Base-by-base conservation (phyloP, 2,797 vertebrate genomes). In the Sebastes oblongus region DNA sequence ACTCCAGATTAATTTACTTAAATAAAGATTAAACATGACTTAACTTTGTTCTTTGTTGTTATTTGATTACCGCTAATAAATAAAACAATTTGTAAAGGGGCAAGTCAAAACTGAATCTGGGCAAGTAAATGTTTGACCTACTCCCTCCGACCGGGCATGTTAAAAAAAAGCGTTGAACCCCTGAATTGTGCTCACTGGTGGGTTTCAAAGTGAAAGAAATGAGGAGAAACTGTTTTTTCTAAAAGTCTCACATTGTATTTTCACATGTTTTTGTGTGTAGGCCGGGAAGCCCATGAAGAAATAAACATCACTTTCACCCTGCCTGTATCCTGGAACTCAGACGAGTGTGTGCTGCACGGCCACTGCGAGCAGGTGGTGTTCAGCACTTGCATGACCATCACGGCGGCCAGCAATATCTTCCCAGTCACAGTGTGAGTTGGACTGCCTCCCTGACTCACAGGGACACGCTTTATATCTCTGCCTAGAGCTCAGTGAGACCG, bases 281-380 rank as follows among this genome's bases (percentile, higher is more conserved):
- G 98, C 88, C 96, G 97, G 84, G 98, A 98, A 94, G 97, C 97
- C 83, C 98, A 99, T 0, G 98, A 99, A 92, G 98, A 99, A 79
- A 97, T 99, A 85, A 99, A 99, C 90, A 97, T 99, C 82, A 99
- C 98, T 0, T 99, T 99, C 89, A 98, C 97, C 3, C 92, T 99
- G 89, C 98, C 98, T 0, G 91, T 96, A 5, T 97, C 97, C 83
- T 99, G 98, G 98, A 99, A 96, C 83, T 97, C 98, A 0, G 98
- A 99, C 0, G 98, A 99, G 80, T 99, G 98, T 0, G 96, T 98
- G 7, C 96, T 99, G 75, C 98, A 99, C 0, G 96, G 97, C 36
- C 98, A 96, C 91, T 99, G 98, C 65, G 98, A 98, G 94, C 98
- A 99, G 95, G 97, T 97, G 81, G 97, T 98, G 88, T 99, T 98